Conservation (phyloP, 2,888 invertebrate genomes). For the Erebia aethiops region DNA sequence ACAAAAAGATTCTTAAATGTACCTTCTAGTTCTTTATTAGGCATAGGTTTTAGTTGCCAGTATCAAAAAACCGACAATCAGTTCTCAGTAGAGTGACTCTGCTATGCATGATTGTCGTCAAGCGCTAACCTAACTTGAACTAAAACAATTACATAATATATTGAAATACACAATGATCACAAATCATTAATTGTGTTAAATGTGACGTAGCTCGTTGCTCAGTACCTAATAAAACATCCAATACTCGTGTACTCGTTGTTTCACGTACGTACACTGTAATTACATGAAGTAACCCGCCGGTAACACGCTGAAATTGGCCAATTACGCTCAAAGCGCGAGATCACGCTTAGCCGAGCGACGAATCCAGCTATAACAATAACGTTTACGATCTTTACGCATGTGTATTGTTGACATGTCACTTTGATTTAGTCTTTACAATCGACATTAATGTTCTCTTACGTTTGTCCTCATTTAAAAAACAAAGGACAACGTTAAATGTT, state of each 20-base stretch:
- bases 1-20: too few relatives aligned
- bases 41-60: too few relatives aligned
- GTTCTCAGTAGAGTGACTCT: too few relatives aligned
- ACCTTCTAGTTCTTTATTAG: too few relatives aligned
- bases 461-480: background rate
- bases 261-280: background rate
- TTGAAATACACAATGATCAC: background rate
- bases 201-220: background rate
- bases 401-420: slow-evolving; percentile 9
- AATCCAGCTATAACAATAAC: background rate
- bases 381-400: background rate
- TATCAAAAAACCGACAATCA: too few relatives aligned
- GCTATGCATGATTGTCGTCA: background rate
- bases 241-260: background rate
- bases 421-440: background rate
- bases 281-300: slow-evolving; percentile 6
- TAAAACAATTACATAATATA: background rate
- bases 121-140: background rate
- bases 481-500: background rate
- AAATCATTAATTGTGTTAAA: slow-evolving; percentile 3
- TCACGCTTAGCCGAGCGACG: slow-evolving; percentile 1
- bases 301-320: slow-evolving; percentile 14
- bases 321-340: slow-evolving; percentile 1
- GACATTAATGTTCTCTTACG: background rate
- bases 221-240: slow-evolving; percentile 1